These are phyloP conservation scores for Amphiprion clarkii DNA, from an alignment of 2,797 vertebrate genomes.

Conservation along the genomic window DNA sequence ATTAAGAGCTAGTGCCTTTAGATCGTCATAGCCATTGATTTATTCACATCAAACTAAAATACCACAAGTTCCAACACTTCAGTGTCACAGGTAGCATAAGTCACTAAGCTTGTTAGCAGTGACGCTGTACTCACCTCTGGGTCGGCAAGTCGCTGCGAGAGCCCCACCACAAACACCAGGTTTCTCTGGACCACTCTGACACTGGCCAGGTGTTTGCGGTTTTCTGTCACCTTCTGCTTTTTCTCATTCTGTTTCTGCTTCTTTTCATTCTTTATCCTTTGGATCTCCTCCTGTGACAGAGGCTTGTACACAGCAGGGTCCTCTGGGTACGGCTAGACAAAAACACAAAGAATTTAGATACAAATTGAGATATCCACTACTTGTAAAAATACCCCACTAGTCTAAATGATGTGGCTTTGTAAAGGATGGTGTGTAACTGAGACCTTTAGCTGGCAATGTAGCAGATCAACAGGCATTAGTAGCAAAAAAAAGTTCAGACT, in stretches of 20 bases:
- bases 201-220: constrained; percentile 98
- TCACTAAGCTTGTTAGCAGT: constrained; percentile 1
- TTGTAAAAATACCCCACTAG: no score
- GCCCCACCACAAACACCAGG: constrained; percentile 98
- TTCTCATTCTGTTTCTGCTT: constrained; percentile 99
- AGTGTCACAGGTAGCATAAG: constrained; percentile 18
- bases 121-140: constrained; percentile 89
- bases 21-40: not conserved
- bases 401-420: not conserved
- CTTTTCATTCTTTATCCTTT: constrained; percentile 99
- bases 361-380: not conserved
- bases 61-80: constrained; percentile 1
- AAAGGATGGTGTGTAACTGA: not conserved
- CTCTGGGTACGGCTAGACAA: constrained; percentile 95
- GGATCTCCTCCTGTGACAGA: constrained; percentile 98
- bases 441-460: not conserved
- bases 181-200: constrained; percentile 99
- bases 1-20: no score
- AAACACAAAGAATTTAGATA: constrained; percentile 10
- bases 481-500: not conserved
- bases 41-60: constrained; percentile 16
- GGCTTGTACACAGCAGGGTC: constrained; percentile 99
- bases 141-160: constrained; percentile 97
- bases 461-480: not conserved
- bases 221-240: constrained; percentile 99